These are phyloP conservation scores for Phyllostomus discolor DNA, from an alignment of 2,113 vertebrate genomes.

Conservation along the genomic window DNA sequence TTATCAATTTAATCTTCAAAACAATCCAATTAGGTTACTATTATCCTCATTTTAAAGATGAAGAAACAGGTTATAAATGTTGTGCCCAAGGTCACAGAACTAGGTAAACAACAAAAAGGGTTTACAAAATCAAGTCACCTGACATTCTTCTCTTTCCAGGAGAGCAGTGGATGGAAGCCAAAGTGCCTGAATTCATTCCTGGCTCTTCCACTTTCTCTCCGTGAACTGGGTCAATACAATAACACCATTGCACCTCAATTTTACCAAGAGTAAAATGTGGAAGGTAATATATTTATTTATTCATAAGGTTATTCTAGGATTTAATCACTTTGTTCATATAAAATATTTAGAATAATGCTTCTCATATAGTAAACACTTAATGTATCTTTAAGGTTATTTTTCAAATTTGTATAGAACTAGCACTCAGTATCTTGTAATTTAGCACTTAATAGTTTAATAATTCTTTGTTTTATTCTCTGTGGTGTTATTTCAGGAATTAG, in stretches of 20 bases:
- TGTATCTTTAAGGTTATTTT: conserved; percentile 16
- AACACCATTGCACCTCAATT: neutral
- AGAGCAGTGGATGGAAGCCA: neutral
- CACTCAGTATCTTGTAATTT: neutral
- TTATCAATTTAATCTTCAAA: neutral
- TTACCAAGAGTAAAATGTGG: neutral
- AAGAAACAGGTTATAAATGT: neutral
- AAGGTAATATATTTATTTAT: conserved; percentile 29
- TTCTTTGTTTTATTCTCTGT: conserved; percentile 40
- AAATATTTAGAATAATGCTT: conserved; percentile 7
- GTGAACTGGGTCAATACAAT: neutral
- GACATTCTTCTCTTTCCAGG: neutral
- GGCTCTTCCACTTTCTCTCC: neutral
- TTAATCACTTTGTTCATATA: neutral
- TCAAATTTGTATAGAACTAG: neutral
- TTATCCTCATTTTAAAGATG: neutral
- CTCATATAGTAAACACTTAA: neutral
- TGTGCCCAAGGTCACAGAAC: neutral
- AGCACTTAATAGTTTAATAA: conserved; percentile 50
- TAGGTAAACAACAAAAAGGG: neutral
- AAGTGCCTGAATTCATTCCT: neutral
- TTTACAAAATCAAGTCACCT: neutral
- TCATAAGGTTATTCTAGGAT: neutral
- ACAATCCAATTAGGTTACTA: neutral
- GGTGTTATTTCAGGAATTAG: conserved; percentile 31